Evolutionary conservation across 2,113 vertebrate genomes (phyloP).

Genomic region (Monarcha castaneiventris): DNA sequence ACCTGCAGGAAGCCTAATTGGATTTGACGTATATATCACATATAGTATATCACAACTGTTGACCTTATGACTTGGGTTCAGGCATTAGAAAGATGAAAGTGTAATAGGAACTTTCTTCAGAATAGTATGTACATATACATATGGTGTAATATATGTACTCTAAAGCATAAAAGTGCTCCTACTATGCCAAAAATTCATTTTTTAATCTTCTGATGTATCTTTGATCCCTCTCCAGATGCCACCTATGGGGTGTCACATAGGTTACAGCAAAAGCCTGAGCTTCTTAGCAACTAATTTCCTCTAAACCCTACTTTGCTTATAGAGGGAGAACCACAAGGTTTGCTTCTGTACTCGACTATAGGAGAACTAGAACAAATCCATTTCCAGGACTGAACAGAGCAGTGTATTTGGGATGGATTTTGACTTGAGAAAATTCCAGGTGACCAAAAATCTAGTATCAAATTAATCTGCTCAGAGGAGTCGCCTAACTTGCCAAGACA

Average conservation of each 20-base stretch:
- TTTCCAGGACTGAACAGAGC: not conserved
- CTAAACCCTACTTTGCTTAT: not conserved
- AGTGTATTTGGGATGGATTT: not conserved
- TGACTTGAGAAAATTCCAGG: not conserved
- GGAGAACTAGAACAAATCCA: not conserved
- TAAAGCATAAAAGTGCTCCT: not conserved
- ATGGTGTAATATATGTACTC: not conserved
- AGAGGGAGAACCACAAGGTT: not conserved
- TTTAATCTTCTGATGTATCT: not conserved
- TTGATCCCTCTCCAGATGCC: not conserved
- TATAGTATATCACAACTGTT: not conserved
- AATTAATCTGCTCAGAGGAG: not conserved
- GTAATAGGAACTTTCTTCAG: not conserved
- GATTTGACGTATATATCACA: not conserved
- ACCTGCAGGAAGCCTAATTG: not conserved
- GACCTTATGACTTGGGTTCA: not conserved
- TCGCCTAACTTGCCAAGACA: rapidly evolving
- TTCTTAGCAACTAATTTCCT: not conserved
- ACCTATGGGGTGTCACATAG: rapidly evolving
- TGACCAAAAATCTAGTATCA: not conserved
- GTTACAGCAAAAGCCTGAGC: not conserved
- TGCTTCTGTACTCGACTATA: not conserved
- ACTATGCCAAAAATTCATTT: not conserved
- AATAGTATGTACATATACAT: rapidly evolving
- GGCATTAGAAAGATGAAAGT: not conserved